Base-by-base conservation (phyloP, 2,113 vertebrate genomes). In the Butorides virescens region DNA sequence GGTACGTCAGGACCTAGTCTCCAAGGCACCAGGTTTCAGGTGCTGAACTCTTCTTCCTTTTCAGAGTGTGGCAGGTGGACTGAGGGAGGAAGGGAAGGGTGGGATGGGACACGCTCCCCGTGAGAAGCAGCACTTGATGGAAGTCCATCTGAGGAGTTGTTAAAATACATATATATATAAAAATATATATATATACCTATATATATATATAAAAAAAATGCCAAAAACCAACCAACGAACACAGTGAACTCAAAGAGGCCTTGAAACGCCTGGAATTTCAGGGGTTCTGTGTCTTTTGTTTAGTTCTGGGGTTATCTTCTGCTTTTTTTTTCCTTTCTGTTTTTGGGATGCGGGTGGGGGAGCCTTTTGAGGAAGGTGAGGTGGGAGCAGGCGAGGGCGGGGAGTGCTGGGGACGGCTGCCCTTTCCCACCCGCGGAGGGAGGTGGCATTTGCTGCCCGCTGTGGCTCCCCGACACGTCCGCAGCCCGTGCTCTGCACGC, bases 181-280 rank as follows among this genome's bases (percentile, higher is more conserved):
- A 44, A 13, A 68, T 80, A 93, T 91, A 96, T 93, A 93, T 95
- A 90, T 75, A 87, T 36, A 66, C 25, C 61, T 46, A 92, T 30
- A 94, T 88, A 97, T 92, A 97, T 95, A 83, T 90, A 79, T 89
- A 92, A 82, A 53, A 58, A 58, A 86, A 95, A 97, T 95, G 87
- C 96, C 96, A 95, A 97, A 97, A 98, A 91, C 15, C 79, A 97
- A 88, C 90, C 79, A 95, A 88, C 85, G 0, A 85, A 74, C 77
- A 94, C 88, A 82, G 66, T 93, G 76, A 92, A 93, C 95, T 97
- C 86, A 92, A 85, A 95, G 94, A 96, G 91, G 94, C 97, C 96
- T 97, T 96, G 89, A 94, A 94, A 97, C 94, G 66, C 92, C 93
- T 97, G 90, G 88, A 81, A 90, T 89, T 96, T 96, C 91, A 86